phyloP scores from a whole-genome alignment of 2,113 vertebrate genomes.

The Castor canadensis region DNA sequence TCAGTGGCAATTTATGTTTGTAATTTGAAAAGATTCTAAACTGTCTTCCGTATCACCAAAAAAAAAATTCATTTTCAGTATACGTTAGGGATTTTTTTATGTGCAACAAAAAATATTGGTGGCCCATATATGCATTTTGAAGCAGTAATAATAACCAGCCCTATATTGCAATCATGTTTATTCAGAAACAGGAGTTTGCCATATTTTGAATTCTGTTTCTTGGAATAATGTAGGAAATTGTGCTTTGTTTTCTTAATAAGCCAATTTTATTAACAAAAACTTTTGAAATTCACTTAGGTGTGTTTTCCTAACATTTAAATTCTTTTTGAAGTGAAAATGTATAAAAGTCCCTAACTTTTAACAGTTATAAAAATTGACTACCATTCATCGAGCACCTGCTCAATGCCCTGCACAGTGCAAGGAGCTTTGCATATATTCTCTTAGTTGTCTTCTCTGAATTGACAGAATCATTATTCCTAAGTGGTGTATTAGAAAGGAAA shows the following conservation, averaged over 20 bases:
- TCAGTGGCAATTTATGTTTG: neutral
- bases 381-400: neutral
- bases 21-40: neutral
- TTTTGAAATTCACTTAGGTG: neutral
- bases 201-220: neutral
- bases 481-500: neutral
- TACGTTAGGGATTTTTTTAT: neutral
- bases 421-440: neutral
- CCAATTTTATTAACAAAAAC: neutral
- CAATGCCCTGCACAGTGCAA: neutral
- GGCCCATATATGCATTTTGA: neutral
- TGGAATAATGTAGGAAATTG: neutral
- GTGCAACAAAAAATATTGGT: neutral
- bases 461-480: neutral
- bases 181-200: neutral
- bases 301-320: conserved; percentile 16
- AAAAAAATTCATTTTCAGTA: neutral
- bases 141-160: neutral
- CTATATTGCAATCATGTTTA: neutral
- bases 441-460: neutral
- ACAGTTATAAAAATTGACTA: neutral
- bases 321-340: neutral
- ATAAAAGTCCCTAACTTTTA: neutral
- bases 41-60: neutral
- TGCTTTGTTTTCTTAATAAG: conserved; percentile 33